Evolutionary conservation across 2,797 vertebrate genomes (phyloP).

Genomic region (Sebastes vulpes): DNA sequence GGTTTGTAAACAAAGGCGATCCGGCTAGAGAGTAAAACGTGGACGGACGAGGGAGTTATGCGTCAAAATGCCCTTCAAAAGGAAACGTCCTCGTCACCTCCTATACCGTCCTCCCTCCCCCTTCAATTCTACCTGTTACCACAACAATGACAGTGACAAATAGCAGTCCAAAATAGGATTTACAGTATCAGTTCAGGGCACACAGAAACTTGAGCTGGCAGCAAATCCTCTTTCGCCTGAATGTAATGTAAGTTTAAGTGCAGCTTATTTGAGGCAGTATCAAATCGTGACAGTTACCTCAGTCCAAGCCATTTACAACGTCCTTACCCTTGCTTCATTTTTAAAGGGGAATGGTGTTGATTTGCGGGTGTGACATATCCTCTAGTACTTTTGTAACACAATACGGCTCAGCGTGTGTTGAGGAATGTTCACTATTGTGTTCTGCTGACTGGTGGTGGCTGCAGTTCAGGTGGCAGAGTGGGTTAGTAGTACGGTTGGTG

Average conservation of each 20-base stretch:
- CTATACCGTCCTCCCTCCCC: not conserved
- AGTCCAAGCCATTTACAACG: conserved; percentile 18
- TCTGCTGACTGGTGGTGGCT: not conserved
- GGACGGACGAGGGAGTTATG: conserved; percentile 3
- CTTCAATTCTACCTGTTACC: conserved; percentile 64
- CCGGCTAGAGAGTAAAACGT: not conserved
- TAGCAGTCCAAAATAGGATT: conserved; percentile 68
- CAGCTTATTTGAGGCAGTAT: conserved; percentile 52
- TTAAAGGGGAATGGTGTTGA: not conserved
- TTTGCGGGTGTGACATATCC: conserved; percentile 7
- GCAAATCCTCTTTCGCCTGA: conserved; percentile 69
- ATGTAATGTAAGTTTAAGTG: conserved; percentile 61
- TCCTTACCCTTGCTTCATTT: not conserved
- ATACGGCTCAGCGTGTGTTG: not conserved
- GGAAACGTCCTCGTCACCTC: conserved; percentile 39
- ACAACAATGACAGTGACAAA: conserved; percentile 75
- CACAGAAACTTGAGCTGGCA: conserved; percentile 54
- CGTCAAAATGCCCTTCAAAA: conserved; percentile 55
- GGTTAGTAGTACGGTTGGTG: not conserved
- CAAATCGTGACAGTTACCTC: conserved; percentile 26
- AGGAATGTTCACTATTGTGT: conserved; percentile 9
- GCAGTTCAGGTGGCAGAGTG: not conserved
- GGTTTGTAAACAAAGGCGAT: conserved; percentile 42
- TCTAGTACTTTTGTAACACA: conserved; percentile 2
- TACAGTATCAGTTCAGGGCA: conserved; percentile 58